A percentile compares a stretch with the other conserved stretches of the same genome.
Conservation (phyloP, 2,113 vertebrate species). For the Lepus europaeus region DNA sequence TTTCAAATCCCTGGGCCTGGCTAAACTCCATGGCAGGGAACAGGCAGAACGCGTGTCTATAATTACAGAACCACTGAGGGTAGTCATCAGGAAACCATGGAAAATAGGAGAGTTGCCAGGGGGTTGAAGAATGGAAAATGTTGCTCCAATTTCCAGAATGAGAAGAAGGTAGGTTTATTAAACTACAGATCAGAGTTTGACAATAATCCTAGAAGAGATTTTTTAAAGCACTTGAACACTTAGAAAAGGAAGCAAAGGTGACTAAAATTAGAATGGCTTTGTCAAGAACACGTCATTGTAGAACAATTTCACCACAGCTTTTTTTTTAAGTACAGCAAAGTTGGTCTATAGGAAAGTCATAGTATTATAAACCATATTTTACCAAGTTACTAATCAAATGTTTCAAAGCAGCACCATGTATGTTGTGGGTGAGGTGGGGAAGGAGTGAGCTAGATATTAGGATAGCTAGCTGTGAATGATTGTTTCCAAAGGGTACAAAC, state of each 20-base stretch:
- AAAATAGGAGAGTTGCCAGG: slow-evolving; percentile 63
- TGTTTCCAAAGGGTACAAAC: neutral
- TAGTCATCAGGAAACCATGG: slow-evolving; percentile 51
- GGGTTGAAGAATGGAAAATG: slow-evolving; percentile 61
- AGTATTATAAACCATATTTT: neutral
- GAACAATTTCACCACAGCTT: neutral
- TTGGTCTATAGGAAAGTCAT: neutral
- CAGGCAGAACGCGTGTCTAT: neutral
- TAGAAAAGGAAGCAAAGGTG: neutral
- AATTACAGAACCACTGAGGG: slow-evolving; percentile 57
- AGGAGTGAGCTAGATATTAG: neutral
- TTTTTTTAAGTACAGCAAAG: neutral
- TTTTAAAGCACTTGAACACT: neutral
- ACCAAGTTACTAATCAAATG: neutral
- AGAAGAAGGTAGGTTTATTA: slow-evolving; percentile 52
- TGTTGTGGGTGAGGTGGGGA: neutral
- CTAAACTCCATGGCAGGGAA: neutral
- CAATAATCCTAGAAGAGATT: slow-evolving; percentile 14
- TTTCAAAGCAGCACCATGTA: neutral
- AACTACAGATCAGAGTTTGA: slow-evolving; percentile 31
- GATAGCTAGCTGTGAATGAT: neutral
- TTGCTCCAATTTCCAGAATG: slow-evolving; percentile 49
- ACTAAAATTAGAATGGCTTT: neutral
- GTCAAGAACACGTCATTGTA: neutral
- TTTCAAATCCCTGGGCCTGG: slow-evolving; percentile 26